Evolutionary conservation across 2,888 invertebrate species (phyloP), one percentile per base, ranked within the genome.

Genomic region (Brenthis daphne): DNA sequence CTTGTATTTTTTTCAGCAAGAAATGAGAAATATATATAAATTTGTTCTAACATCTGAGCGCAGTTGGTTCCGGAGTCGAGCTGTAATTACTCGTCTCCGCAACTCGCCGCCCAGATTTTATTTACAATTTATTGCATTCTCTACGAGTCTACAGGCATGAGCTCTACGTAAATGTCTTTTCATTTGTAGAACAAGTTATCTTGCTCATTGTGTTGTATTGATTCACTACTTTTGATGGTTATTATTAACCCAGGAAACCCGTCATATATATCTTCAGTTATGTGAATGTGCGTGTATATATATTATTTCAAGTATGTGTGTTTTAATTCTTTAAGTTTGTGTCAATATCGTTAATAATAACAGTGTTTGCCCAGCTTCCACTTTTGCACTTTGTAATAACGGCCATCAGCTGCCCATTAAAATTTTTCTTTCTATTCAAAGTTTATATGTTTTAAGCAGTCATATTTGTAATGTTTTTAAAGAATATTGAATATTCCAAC

Each of bases 101-200:
- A 20, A 64, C 51, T 54, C 48, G 43, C 50, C 57, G 51, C 54
- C 29, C 47, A 54, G 29, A 58, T 66, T 58, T 66, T 66, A 47
- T 47, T 66, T 47, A 58, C 66, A 66, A 58, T 54, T 66, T 58
- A 58, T 53, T 53, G 65, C 57, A 51, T 57, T 57, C 48, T 48
- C 65, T 29, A n/a, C 57, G 24, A 51, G n/a, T 48, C 65, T 29
- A n/a, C 65, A 43, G 57, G 20, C 61, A 12, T 29, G 29, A 29
- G 65, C 57, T 57, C 57, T 53, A 57, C 53, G 51, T 51, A 57
- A 51, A 57, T 57, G 53, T 57, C 33, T 65, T 57, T 51, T 50
- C 57, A 56, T 56, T 65, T 57, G 65, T 57, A 47, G 37, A 48
- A 14, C 33, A 57, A 65, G 65, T 65, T 51, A 65, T 58, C 65